Percentiles rank a stretch among this genome's conserved stretches.
Evolutionary conservation across 2,888 invertebrate genomes (phyloP).

Genomic region (Cyrtodaria siliqua): DNA sequence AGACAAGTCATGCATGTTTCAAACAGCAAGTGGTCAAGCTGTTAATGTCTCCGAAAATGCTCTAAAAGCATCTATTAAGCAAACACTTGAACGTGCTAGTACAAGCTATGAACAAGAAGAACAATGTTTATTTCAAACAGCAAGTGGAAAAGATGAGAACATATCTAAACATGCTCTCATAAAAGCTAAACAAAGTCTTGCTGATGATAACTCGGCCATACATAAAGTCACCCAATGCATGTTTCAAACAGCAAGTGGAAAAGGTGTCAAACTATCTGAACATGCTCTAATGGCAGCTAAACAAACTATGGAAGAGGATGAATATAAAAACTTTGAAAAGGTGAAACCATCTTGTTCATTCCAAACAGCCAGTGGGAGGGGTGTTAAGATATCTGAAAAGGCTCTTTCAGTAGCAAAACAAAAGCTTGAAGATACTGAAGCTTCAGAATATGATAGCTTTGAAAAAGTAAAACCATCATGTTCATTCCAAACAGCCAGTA

Average conservation of each 20-base stretch:
- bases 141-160: constrained; percentile 33
- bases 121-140: constrained; percentile 54
- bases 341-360: neutral
- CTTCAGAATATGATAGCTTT: neutral
- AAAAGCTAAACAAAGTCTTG: constrained; percentile 29
- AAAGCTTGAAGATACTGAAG: constrained; percentile 5
- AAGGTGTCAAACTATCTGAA: constrained; percentile 7
- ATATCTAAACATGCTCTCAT: constrained; percentile 41
- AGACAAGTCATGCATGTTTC: constrained; percentile 24
- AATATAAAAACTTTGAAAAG: neutral
- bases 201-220: neutral
- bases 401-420: constrained; percentile 7
- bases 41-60: constrained; percentile 33
- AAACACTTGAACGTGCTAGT: constrained; percentile 9
- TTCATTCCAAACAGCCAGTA: constrained; percentile 52
- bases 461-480: neutral
- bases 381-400: constrained; percentile 1
- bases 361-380: constrained; percentile 12
- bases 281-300: constrained; percentile 3
- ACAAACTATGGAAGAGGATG: constrained; percentile 5
- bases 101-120: neutral
- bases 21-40: constrained; percentile 44
- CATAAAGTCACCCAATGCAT: neutral
- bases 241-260: constrained; percentile 23
- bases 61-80: constrained; percentile 14